Conservation (phyloP, 2,888 invertebrate genomes). For the Drosophila neoperkinsi region DNA sequence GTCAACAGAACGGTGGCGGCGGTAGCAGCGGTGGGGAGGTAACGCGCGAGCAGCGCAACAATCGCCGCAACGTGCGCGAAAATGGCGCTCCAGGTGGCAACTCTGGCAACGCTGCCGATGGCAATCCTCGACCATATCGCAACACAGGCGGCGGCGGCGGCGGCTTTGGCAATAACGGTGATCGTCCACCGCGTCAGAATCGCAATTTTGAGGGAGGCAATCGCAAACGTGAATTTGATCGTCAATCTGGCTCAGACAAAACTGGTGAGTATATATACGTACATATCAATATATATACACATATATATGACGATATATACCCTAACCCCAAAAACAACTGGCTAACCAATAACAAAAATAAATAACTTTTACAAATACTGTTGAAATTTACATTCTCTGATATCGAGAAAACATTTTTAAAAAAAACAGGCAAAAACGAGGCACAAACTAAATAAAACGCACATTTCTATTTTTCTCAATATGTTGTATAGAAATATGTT, state of each 20-base stretch:
- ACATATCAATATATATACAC: background rate
- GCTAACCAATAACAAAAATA: background rate
- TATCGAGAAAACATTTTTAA: conserved; percentile 21
- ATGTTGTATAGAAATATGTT: conserved; percentile 61
- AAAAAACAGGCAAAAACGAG: conserved; percentile 20
- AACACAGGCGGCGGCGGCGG: conserved; percentile 33
- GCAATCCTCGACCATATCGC: conserved; percentile 68
- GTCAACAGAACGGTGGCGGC: conserved; percentile 84
- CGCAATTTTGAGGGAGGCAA: conserved; percentile 85
- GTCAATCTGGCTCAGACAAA: conserved; percentile 97
- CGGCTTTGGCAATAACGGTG: conserved; percentile 48
- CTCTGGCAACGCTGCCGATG: conserved; percentile 56
- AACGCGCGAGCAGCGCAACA: conserved; percentile 89
- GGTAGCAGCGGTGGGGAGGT: conserved; percentile 76
- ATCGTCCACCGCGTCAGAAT: conserved; percentile 80
- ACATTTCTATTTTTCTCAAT: conserved; percentile 44
- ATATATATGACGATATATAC: background rate
- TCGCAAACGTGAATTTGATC: conserved; percentile 95
- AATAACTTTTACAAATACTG: background rate
- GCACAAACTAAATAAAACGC: conserved; percentile 22
- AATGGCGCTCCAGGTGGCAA: conserved; percentile 76
- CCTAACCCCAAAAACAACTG: conserved; percentile 26
- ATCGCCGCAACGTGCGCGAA: conserved; percentile 86
- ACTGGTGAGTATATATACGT: conserved; percentile 87
- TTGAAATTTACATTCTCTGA: background rate